Percentiles rank a stretch among this genome's conserved stretches.
Evolutionary conservation across 2,113 vertebrate species (phyloP).

Genomic region (Corythaixoides concolor): DNA sequence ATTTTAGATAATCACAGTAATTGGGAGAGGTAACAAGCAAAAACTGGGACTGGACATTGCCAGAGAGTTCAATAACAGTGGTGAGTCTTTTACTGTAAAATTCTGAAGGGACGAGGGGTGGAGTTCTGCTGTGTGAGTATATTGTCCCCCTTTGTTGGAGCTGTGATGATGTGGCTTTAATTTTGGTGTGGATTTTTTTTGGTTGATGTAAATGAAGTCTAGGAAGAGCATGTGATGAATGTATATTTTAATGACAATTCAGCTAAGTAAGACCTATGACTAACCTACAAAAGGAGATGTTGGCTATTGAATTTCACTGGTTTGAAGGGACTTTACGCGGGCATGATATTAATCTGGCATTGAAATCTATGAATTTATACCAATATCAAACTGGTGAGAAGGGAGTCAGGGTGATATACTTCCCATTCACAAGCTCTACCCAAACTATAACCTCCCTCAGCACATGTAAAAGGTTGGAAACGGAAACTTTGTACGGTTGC

Average conservation of each 20-base stretch:
- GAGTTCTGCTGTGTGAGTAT: background rate
- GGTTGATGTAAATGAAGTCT: background rate
- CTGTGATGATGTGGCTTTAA: background rate
- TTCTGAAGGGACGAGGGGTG: background rate
- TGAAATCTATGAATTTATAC: background rate
- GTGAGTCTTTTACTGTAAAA: background rate
- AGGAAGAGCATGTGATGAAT: background rate
- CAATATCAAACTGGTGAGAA: background rate
- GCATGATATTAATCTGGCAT: background rate
- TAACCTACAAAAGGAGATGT: background rate
- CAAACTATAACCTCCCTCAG: background rate
- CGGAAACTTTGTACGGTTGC: background rate
- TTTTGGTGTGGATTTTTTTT: background rate
- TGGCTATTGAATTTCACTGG: background rate
- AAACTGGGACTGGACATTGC: background rate
- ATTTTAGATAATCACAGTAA: background rate
- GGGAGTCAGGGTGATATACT: background rate
- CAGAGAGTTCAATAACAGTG: background rate
- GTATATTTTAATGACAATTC: background rate
- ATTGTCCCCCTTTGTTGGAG: background rate
- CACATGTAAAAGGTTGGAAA: background rate
- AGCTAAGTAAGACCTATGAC: background rate
- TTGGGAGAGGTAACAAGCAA: background rate
- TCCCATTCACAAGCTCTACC: background rate
- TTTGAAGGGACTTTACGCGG: background rate